These are phyloP conservation scores for Melieria picta DNA, from an alignment of 2,888 invertebrate species.

Conservation along the genomic window DNA sequence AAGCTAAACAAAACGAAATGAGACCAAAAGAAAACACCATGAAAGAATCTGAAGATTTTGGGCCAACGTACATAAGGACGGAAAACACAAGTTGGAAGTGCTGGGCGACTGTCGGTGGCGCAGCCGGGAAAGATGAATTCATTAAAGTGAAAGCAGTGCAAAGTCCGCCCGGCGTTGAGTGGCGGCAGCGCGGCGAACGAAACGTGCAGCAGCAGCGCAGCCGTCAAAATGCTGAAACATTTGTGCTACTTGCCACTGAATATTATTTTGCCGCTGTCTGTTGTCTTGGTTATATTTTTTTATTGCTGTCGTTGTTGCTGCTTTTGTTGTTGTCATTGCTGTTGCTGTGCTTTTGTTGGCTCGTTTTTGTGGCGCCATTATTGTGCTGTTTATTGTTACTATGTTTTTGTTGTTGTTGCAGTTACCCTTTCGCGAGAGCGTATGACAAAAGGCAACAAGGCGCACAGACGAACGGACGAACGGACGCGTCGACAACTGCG, in stretches of 20 bases:
- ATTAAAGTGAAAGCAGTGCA: too few relatives aligned
- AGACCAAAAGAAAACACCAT: too few relatives aligned
- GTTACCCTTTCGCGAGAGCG: constrained; percentile 2
- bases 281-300: neutral
- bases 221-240: neutral
- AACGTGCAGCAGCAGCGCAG: neutral
- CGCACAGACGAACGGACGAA: constrained; percentile 52
- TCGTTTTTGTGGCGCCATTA: constrained; percentile 12
- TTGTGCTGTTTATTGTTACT: constrained; percentile 8
- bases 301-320: too few relatives aligned
- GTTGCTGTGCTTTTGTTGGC: too few relatives aligned
- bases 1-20: too few relatives aligned
- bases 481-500: constrained; percentile 59
- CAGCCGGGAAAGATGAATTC: too few relatives aligned
- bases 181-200: neutral
- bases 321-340: too few relatives aligned
- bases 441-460: constrained; percentile 7
- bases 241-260: neutral
- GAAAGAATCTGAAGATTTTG: too few relatives aligned
- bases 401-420: constrained; percentile 5
- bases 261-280: neutral
- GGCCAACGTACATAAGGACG: too few relatives aligned
- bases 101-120: too few relatives aligned
- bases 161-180: too few relatives aligned
- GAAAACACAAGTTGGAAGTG: too few relatives aligned